Evolutionary conservation across 2,888 invertebrate genomes (phyloP), one percentile per base, ranked within the genome.

Genomic region (Hyppa rectilinea): DNA sequence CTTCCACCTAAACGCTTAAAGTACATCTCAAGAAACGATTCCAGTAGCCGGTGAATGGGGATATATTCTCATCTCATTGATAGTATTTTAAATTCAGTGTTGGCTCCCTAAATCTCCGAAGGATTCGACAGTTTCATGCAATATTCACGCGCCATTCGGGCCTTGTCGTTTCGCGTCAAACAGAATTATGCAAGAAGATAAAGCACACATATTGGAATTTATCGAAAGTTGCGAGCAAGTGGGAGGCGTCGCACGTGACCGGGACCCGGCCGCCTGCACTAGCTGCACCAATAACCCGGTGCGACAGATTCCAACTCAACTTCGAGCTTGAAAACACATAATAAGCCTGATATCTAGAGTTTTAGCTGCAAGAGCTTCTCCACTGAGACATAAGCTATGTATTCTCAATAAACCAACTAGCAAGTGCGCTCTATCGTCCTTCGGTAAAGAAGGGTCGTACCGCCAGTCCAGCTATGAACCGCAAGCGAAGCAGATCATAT

Each of bases 81-180:
- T 78, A 82, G 80, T 84, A 81, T 81, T 85, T 84, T 80, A 77
- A 81, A 87, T 85, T 85, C 83, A 82, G 80, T 81, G 83, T 83
- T 78, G 74, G 75, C 79, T 77, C 79, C 67, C 83, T 87, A 83
- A 86, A 84, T 80, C 83, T 87, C 76, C 71, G 78, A 77, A 81
- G 82, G 79, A 85, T 79, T 82, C 80, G 78, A 78, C 79, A 77
- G 72, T 78, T 77, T 83, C 85, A 82, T 87, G 86, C 80, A 83
- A 82, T 86, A 89, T 89, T 87, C 86, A 85, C 82, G 76, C 79
- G 68, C 75, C 80, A 85, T 83, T 80, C 71, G 72, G 72, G 65
- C 55, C 78, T 70, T 73, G 75, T 78, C 76, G 78, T 80, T 79
- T 79, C 36, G 59, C 67, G 68, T 83, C 85, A 85, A 84, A 83